Base-by-base conservation (phyloP, 1,140 invertebrate species). In the Bombus fervidus region DNA sequence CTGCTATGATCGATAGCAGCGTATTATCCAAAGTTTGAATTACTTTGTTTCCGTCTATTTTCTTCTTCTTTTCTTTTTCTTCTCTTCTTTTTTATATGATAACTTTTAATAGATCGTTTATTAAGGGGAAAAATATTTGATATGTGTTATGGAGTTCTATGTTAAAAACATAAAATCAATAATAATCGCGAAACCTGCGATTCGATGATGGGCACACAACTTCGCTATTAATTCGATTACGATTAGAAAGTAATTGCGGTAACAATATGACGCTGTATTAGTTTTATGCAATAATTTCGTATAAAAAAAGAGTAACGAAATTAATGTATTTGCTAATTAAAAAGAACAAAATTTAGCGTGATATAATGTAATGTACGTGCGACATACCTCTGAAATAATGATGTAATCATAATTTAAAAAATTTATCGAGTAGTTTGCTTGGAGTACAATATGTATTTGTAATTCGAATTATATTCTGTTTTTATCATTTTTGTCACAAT, bases 11-110 rank as follows among this genome's bases (percentile, higher is more conserved):
- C 28, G 37, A 59, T 41, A 43, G 80, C 72, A 68, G 81, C 69
- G 78, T 89, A 82, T 89, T 88, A 83, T 89, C 89, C 89, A 90
- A 90, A 90, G 89, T 90, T 90, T 90, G 73, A 69, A 86, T 90
- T 90, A 81, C 57, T 85, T 89, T 87, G 39, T 87, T 83, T 87
- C 62, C 81, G 37, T 87, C 81, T 85, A 25, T 57, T 31, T 25
- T 77, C n/a, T 47, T 62, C 6, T 31, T 3, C 5, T n/a, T 41
- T 43, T 9, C 43, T 73, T 34, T 77, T 78, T 34, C 59, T 74
- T 13, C 34, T 75, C 18, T 37, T 18, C 31, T 3, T 34, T 66
- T 66, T 15, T 76, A n/a, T 89, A 87, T 74, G 41, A 76, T 86
- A 87, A 28, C 22, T 79, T 77, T 79, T 53, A 85, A 59, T 86